phyloP scores from a whole-genome alignment of 2,113 vertebrate genomes.

The Crocuta crocuta region DNA sequence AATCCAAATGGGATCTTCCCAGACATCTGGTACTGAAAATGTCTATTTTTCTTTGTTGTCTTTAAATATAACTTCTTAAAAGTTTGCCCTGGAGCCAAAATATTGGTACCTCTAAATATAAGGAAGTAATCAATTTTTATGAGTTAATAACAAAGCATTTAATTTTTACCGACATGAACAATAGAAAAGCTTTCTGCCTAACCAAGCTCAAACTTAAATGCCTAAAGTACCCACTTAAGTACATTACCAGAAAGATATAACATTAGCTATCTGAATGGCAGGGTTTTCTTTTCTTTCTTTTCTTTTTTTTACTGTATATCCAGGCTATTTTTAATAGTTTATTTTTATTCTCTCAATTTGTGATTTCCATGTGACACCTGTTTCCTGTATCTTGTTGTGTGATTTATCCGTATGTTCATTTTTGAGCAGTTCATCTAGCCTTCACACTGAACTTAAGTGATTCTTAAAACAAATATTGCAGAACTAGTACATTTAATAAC shows the following conservation, averaged over 20 bases:
- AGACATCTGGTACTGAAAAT: slow-evolving; percentile 91
- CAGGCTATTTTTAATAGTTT: neutral
- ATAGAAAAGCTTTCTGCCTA: slow-evolving; percentile 38
- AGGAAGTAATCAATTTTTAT: slow-evolving; percentile 60
- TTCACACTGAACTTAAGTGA: slow-evolving; percentile 29
- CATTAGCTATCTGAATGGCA: neutral
- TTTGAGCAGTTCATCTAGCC: neutral
- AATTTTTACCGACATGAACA: slow-evolving; percentile 56
- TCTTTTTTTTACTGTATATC: slow-evolving; percentile 29
- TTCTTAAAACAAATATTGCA: slow-evolving; percentile 31
- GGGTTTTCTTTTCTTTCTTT: neutral
- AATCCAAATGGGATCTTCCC: slow-evolving; percentile 91
- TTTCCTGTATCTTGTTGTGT: neutral
- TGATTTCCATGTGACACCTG: neutral
- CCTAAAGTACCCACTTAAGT: neutral
- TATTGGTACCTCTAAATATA: slow-evolving; percentile 73
- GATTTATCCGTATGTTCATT: neutral
- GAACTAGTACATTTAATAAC: neutral
- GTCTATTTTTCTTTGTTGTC: slow-evolving; percentile 87
- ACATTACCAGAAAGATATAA: neutral
- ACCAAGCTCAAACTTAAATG: slow-evolving; percentile 28
- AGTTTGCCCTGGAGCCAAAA: slow-evolving; percentile 84
- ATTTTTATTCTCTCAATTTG: slow-evolving; percentile 33
- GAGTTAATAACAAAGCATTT: slow-evolving; percentile 55
- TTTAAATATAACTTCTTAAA: slow-evolving; percentile 87